phyloP scores from a whole-genome alignment of 2,113 vertebrate genomes.

The Ptilonorhynchus violaceus region DNA sequence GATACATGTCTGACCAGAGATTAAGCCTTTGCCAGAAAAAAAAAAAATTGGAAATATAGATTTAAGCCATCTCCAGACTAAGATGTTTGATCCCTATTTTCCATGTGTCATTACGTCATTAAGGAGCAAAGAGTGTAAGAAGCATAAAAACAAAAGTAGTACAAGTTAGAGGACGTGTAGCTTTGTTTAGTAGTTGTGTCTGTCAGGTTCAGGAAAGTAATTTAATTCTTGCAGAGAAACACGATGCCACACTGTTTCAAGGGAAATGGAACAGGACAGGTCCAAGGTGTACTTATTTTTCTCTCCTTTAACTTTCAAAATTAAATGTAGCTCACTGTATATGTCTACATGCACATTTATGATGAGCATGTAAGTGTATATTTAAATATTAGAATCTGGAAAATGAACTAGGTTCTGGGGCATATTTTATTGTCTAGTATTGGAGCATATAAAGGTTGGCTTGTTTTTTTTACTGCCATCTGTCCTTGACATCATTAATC shows the following conservation, averaged over 20 bases:
- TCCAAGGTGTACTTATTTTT: not conserved
- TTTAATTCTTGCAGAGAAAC: not conserved
- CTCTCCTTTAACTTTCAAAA: not conserved
- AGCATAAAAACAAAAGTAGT: not conserved
- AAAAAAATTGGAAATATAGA: not conserved
- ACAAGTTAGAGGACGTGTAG: not conserved
- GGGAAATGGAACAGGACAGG: not conserved
- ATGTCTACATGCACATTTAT: not conserved
- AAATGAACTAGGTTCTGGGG: not conserved
- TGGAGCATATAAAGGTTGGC: not conserved
- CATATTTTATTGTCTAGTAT: not conserved
- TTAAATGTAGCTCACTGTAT: not conserved
- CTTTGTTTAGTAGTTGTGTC: not conserved
- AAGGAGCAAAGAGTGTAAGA: not conserved
- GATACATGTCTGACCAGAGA: not conserved
- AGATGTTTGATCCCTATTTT: not conserved
- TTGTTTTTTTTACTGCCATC: not conserved
- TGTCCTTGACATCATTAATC: not conserved
- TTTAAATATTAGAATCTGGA: not conserved
- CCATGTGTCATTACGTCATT: not conserved
- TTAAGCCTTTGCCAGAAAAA: not conserved
- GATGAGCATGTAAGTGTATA: not conserved
- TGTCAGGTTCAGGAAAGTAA: not conserved
- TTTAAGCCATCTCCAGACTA: not conserved
- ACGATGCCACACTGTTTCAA: fast-evolving